These are phyloP conservation scores for Smittia aterrima DNA, from an alignment of 2,888 invertebrate species.

Conservation along the genomic window DNA sequence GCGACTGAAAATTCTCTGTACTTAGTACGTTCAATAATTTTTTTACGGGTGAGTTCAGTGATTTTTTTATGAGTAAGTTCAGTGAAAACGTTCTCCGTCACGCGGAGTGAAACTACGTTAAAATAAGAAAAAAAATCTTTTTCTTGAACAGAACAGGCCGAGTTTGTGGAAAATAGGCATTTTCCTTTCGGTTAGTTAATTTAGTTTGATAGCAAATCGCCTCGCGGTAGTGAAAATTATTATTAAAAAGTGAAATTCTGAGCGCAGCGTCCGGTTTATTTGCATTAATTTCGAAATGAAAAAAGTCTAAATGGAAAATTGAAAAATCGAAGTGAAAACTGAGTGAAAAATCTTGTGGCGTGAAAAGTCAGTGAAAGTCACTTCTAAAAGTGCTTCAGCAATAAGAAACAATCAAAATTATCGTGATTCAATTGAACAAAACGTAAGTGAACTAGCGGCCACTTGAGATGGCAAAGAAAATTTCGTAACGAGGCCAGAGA, in stretches of 20 bases:
- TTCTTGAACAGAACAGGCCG: not conserved
- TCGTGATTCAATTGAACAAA: conserved; percentile 33
- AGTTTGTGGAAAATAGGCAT: not conserved
- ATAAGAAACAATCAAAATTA: conserved; percentile 30
- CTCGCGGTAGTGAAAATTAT: not conserved
- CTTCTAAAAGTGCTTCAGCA: conserved; percentile 19
- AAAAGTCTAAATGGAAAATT: conserved; percentile 22
- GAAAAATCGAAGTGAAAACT: conserved; percentile 31
- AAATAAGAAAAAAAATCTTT: not conserved
- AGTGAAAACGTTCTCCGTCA: too few relatives aligned
- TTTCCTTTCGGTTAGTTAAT: conserved; percentile 28
- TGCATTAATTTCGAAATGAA: conserved; percentile 9
- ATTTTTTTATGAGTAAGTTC: too few relatives aligned
- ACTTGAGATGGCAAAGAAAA: not conserved
- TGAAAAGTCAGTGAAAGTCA: not conserved
- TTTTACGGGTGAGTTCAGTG: too few relatives aligned
- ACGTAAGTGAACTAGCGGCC: not conserved
- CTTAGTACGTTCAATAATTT: too few relatives aligned
- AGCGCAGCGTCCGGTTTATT: not conserved
- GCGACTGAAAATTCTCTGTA: too few relatives aligned
- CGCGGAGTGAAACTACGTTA: not conserved
- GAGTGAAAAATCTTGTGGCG: conserved; percentile 18
- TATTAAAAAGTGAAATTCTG: not conserved
- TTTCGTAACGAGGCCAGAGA: conserved; percentile 33
- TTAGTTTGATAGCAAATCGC: conserved; percentile 31